Percentiles rank a stretch among this genome's conserved stretches.
phyloP scores from a whole-genome alignment of 2,888 invertebrate species.

The Chrysodeixis includens region DNA sequence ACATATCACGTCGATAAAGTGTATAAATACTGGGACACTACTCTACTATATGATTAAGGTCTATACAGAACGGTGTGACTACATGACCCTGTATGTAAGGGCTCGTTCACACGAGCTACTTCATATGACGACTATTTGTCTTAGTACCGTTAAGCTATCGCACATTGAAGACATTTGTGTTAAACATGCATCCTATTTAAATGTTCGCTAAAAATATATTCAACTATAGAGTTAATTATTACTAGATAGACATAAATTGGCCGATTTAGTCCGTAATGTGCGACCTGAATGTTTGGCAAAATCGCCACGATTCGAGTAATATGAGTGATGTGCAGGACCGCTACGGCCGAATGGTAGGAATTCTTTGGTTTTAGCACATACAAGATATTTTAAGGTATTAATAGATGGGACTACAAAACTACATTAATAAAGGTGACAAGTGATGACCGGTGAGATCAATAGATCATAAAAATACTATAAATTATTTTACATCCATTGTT shows the following conservation, averaged over 20 bases:
- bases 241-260: slow-evolving; percentile 12
- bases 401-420: slow-evolving; percentile 58
- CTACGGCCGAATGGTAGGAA: slow-evolving; percentile 68
- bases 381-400: slow-evolving; percentile 62
- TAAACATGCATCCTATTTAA: slow-evolving; percentile 33
- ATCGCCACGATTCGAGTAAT: slow-evolving; percentile 15
- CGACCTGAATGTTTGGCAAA: slow-evolving; percentile 27
- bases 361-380: slow-evolving; percentile 68
- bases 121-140: slow-evolving; percentile 26
- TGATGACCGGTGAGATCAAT: slow-evolving; percentile 73
- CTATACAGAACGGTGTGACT: slow-evolving; percentile 54
- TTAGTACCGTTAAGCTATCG: slow-evolving; percentile 45
- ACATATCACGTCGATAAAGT: slow-evolving; percentile 82
- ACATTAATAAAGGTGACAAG: slow-evolving; percentile 49
- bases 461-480: slow-evolving; percentile 80
- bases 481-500: slow-evolving; percentile 63
- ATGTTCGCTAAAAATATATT: slow-evolving; percentile 48
- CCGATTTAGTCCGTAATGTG: slow-evolving; percentile 28
- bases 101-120: slow-evolving; percentile 49
- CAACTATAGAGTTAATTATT: slow-evolving; percentile 31
- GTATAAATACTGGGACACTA: slow-evolving; percentile 68
- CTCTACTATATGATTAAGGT: slow-evolving; percentile 58
- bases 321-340: slow-evolving; percentile 34
- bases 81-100: slow-evolving; percentile 58
- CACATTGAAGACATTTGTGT: slow-evolving; percentile 37